These are phyloP conservation scores for Liodrosophila aerea DNA, from an alignment of 2,888 invertebrate species.

Conservation along the genomic window DNA sequence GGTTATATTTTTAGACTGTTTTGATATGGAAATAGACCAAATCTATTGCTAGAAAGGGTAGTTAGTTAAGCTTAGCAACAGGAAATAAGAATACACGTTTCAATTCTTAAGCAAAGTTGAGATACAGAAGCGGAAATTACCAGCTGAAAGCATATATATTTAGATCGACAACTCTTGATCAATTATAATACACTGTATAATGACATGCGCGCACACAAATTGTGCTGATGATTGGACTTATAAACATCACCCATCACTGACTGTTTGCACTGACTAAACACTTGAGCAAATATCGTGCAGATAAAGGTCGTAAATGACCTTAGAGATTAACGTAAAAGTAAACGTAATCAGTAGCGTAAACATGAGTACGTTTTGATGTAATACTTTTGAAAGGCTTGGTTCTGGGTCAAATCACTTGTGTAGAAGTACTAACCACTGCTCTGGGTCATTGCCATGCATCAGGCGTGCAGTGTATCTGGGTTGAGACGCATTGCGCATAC, in stretches of 20 bases:
- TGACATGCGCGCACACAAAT: not conserved
- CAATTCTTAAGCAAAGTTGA: no score
- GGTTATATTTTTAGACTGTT: no score
- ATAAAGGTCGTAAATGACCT: slow-evolving; percentile 5
- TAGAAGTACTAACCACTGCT: no score
- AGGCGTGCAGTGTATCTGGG: slow-evolving; percentile 1
- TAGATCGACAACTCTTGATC: not conserved
- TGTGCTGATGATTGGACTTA: not conserved
- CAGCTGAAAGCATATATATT: not conserved
- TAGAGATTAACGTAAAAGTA: not conserved
- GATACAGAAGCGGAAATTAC: no score
- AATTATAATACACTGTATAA: not conserved
- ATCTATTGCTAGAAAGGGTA: no score
- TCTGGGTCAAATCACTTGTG: slow-evolving; percentile 10
- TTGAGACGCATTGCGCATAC: slow-evolving; percentile 32
- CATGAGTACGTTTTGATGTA: no score
- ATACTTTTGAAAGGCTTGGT: not conserved
- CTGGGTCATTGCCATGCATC: slow-evolving; percentile 36
- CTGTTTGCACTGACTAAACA: not conserved
- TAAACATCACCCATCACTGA: not conserved
- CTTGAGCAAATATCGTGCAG: not conserved
- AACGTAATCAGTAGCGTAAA: no score
- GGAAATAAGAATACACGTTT: no score
- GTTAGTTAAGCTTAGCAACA: no score
- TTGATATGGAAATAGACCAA: no score